A percentile compares a stretch with the other conserved stretches of the same genome.
These are phyloP conservation scores for Geotrupes spiniger DNA, from an alignment of 2,888 invertebrate species.

Conservation along the genomic window DNA sequence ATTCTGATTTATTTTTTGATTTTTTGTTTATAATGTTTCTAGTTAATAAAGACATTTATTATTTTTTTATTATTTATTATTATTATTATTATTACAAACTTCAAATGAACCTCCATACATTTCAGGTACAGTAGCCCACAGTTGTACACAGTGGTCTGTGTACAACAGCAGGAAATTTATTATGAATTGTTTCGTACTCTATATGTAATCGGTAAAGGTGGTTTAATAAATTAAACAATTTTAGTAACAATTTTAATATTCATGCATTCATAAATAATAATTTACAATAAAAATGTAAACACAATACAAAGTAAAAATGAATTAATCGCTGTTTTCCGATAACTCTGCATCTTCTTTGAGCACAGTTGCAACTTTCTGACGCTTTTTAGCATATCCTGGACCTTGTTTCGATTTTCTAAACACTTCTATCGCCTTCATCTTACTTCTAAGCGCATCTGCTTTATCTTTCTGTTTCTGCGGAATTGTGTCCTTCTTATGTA, in stretches of 20 bases:
- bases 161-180: no score
- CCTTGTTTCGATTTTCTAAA: conserved; percentile 66
- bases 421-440: conserved; percentile 72
- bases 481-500: conserved; percentile 58
- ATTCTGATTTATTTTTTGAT: no score
- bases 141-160: no score
- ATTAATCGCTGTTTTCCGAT: conserved; percentile 61
- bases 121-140: no score
- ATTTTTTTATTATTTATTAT: no score
- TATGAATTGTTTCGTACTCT: no score
- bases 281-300: conserved; percentile 9
- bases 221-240: no score
- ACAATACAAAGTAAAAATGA: conserved; percentile 8
- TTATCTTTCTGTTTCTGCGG: conserved; percentile 72
- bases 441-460: conserved; percentile 62
- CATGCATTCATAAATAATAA: neutral
- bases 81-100: no score
- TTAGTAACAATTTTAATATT: neutral
- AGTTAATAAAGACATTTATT: no score
- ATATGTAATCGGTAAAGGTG: no score
- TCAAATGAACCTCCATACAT: no score
- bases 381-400: conserved; percentile 54
- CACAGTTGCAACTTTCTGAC: conserved; percentile 47
- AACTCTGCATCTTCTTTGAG: conserved; percentile 63
- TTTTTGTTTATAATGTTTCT: no score